Evolutionary conservation across 1,140 invertebrate genomes (phyloP).

Genomic region (Nasonia giraulti): DNA sequence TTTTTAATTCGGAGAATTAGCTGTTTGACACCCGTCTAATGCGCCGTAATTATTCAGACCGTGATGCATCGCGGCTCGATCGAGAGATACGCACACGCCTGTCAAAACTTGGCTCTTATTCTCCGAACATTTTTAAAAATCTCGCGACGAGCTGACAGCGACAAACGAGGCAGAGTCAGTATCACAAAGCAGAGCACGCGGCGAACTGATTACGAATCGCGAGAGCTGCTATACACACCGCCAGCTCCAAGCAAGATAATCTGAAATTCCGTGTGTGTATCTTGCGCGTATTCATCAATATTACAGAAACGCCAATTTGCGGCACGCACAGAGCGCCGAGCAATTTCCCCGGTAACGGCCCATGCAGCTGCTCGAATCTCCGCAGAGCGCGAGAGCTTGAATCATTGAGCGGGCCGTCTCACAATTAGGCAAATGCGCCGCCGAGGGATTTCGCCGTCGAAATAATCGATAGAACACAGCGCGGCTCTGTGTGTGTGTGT

Average conservation of each 20-base stretch:
- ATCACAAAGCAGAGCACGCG: background rate
- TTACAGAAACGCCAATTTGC: conserved; percentile 24
- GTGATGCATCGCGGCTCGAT: too few species aligned
- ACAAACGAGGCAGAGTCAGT: background rate
- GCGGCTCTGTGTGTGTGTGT: too few species aligned
- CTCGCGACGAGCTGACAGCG: too few species aligned
- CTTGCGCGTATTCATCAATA: background rate
- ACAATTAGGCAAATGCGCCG: conserved; percentile 12
- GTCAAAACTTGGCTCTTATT: too few species aligned
- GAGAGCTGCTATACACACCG: too few species aligned
- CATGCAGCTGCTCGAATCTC: background rate
- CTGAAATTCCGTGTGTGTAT: conserved; percentile 18
- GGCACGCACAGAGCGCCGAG: background rate
- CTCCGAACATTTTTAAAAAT: too few species aligned
- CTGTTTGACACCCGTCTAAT: too few species aligned
- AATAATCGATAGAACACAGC: background rate
- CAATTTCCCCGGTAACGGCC: background rate
- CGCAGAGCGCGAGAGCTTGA: conserved; percentile 1
- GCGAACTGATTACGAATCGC: background rate
- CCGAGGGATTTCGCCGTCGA: too few species aligned
- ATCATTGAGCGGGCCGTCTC: background rate
- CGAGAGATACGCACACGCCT: too few species aligned
- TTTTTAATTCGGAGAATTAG: too few species aligned
- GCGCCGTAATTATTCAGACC: too few species aligned
- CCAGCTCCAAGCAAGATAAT: background rate